These are phyloP conservation scores for Glyptemys insculpta DNA, from an alignment of 2,797 vertebrate species.

Conservation along the genomic window DNA sequence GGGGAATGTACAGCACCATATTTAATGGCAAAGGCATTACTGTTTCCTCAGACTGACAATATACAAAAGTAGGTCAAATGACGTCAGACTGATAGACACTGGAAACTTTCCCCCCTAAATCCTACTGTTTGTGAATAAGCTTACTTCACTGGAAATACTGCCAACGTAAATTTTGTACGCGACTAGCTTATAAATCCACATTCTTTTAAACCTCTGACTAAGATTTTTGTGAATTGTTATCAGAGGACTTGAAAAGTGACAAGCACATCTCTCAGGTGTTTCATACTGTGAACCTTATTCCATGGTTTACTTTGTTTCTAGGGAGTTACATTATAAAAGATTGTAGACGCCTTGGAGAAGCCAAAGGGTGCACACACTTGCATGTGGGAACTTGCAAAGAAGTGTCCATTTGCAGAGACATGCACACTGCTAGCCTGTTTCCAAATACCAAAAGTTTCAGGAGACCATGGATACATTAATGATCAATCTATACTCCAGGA, in stretches of 20 bases:
- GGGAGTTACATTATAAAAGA: neutral
- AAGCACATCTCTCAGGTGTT: conserved; percentile 3
- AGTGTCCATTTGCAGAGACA: neutral
- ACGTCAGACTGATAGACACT: neutral
- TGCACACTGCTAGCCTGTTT: neutral
- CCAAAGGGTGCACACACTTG: neutral
- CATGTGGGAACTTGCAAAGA: accelerated
- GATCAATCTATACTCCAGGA: neutral
- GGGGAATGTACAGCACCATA: neutral
- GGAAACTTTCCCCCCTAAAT: neutral
- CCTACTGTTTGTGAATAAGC: neutral
- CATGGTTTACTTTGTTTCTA: neutral
- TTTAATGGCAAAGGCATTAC: neutral
- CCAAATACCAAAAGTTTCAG: neutral
- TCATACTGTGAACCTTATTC: conserved; percentile 5
- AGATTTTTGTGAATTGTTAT: neutral
- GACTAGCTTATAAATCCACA: neutral
- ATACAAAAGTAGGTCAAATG: neutral
- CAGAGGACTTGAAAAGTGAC: neutral
- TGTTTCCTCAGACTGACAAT: neutral
- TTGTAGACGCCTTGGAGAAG: neutral
- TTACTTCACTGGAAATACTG: neutral
- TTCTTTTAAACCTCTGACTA: neutral
- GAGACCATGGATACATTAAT: neutral
- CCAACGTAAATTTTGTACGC: neutral